Conservation (phyloP, 2,888 invertebrate genomes). For the Chloromyia formosa region DNA sequence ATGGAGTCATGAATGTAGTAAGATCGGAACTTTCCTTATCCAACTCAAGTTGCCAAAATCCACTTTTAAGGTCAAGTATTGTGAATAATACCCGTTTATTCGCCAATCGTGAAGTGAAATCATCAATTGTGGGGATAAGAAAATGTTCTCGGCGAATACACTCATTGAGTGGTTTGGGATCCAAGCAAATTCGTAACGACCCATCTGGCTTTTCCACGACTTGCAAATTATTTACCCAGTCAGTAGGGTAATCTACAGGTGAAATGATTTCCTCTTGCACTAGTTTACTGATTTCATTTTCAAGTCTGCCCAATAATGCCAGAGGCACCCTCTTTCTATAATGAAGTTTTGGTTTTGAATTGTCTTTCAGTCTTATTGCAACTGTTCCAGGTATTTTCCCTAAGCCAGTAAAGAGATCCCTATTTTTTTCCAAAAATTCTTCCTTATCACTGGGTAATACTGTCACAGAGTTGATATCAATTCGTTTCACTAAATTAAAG, state of each 20-base stretch:
- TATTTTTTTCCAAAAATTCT: background rate
- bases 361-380: conserved; percentile 47
- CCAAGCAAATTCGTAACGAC: conserved; percentile 41
- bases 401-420: conserved; percentile 41
- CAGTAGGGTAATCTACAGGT: conserved; percentile 51
- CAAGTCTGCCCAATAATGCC: conserved; percentile 39
- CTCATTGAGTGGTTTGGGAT: conserved; percentile 51
- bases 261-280: conserved; percentile 48
- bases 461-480: conserved; percentile 23
- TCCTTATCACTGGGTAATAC: conserved; percentile 1
- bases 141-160: conserved; percentile 49
- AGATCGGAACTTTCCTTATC: conserved; percentile 42
- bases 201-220: background rate
- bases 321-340: conserved; percentile 47
- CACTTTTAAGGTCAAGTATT: conserved; percentile 29
- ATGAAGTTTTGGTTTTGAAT: conserved; percentile 47
- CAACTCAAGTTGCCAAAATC: conserved; percentile 28
- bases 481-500: background rate
- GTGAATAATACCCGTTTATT: conserved; percentile 42
- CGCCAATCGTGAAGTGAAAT: conserved; percentile 50
- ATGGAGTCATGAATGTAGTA: conserved; percentile 49
- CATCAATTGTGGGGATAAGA: too few relatives aligned
- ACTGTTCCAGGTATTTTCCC: conserved; percentile 47
- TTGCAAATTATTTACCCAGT: conserved; percentile 52
- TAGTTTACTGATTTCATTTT: conserved; percentile 44